Percentiles rank a stretch among this genome's conserved stretches.
These are phyloP conservation scores for Parotocinclus haroldoi DNA, from an alignment of 2,797 vertebrate species.

Conservation along the genomic window DNA sequence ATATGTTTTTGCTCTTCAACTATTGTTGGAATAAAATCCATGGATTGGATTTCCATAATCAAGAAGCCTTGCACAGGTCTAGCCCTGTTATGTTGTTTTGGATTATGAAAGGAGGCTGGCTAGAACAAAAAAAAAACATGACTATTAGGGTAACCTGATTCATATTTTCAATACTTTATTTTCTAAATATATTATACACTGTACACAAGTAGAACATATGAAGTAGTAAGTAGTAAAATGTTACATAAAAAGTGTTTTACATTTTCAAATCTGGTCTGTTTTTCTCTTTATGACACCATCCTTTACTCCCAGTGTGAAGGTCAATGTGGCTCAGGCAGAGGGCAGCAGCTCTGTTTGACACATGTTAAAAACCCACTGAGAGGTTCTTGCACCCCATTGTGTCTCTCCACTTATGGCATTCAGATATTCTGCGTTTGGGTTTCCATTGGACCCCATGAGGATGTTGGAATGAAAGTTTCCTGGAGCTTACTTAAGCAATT, in stretches of 20 bases:
- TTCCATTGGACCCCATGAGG: conserved; percentile 46
- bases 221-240: too few species aligned
- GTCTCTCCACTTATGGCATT: conserved; percentile 34
- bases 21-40: too few species aligned
- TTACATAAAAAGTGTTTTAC: background rate
- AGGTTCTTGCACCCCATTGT: conserved; percentile 10
- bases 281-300: conserved; percentile 32
- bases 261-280: conserved; percentile 10
- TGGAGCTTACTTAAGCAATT: conserved; percentile 43
- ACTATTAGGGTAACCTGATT: too few species aligned
- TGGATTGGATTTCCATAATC: too few species aligned
- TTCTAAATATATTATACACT: too few species aligned
- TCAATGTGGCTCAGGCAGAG: conserved; percentile 33
- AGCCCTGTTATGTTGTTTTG: too few species aligned
- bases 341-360: conserved; percentile 30
- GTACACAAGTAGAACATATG: too few species aligned
- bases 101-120: too few species aligned
- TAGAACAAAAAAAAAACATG: too few species aligned
- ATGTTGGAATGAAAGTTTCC: conserved; percentile 56
- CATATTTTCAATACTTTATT: too few species aligned
- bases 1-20: too few species aligned
- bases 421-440: conserved; percentile 41
- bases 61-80: too few species aligned
- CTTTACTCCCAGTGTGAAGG: conserved; percentile 40
- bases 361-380: conserved; percentile 36